phyloP scores from a whole-genome alignment of 2,888 invertebrate species.

The Microplitis manilae region DNA sequence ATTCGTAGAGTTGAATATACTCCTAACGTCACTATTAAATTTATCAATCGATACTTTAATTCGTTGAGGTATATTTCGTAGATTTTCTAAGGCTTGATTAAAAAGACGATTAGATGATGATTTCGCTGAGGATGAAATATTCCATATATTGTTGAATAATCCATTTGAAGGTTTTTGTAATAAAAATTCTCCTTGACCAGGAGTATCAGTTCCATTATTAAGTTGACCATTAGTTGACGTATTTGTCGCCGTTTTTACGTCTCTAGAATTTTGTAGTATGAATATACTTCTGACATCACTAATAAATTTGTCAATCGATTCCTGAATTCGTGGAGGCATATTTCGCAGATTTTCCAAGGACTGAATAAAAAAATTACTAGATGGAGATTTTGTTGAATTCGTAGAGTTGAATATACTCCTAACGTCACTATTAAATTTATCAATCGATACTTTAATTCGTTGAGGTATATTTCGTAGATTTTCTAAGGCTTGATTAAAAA shows the following conservation, averaged over 20 bases:
- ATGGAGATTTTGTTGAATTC: too few species aligned
- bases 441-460: neutral
- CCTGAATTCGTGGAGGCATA: neutral
- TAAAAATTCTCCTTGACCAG: neutral
- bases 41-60: neutral
- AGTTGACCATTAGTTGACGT: neutral
- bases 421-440: neutral
- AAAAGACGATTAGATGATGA: neutral
- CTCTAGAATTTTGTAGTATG: neutral
- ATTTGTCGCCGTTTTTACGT: neutral
- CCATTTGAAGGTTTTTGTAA: neutral
- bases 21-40: neutral
- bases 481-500: neutral
- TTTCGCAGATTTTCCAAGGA: neutral
- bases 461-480: neutral
- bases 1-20: neutral
- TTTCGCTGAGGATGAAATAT: neutral
- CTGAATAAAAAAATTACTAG: neutral
- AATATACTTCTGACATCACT: neutral
- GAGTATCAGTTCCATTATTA: neutral
- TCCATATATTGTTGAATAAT: neutral
- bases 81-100: neutral
- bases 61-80: neutral
- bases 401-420: too few species aligned
- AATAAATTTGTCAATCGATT: neutral